phyloP scores from a whole-genome alignment of 1,140 invertebrate species.

The Reticulitermes speratus region DNA sequence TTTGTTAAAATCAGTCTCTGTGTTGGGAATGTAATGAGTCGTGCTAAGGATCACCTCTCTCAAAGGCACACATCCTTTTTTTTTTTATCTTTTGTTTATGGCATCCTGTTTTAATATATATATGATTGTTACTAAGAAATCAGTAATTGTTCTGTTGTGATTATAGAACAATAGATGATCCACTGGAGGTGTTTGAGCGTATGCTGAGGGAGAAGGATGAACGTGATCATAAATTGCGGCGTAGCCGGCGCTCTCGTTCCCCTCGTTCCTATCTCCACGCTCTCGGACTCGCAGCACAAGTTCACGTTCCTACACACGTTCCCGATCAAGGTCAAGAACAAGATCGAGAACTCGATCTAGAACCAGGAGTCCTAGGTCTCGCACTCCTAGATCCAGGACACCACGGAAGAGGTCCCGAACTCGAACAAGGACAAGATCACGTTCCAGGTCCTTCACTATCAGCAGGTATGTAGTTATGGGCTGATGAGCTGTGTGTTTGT shows the following conservation, averaged over 20 bases:
- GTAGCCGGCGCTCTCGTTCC: slow-evolving; percentile 42
- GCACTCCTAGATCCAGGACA: not conserved
- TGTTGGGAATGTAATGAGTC: no score
- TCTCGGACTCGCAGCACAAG: slow-evolving; percentile 8
- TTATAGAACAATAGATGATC: slow-evolving; percentile 72
- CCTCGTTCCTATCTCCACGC: slow-evolving; percentile 31
- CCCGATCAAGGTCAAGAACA: slow-evolving; percentile 20
- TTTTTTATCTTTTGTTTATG: no score
- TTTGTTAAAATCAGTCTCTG: no score
- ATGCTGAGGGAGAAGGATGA: slow-evolving; percentile 83
- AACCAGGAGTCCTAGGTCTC: slow-evolving; percentile 20
- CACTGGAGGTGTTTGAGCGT: slow-evolving; percentile 79
- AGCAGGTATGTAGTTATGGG: slow-evolving; percentile 21
- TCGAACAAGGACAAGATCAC: slow-evolving; percentile 27
- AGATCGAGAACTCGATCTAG: slow-evolving; percentile 20
- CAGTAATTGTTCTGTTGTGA: slow-evolving; percentile 32
- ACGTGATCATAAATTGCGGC: slow-evolving; percentile 62
- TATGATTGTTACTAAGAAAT: not conserved
- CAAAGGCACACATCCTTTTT: no score
- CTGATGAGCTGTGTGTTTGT: no score
- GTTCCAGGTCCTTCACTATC: slow-evolving; percentile 29
- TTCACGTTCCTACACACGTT: slow-evolving; percentile 23
- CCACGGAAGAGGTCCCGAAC: slow-evolving; percentile 24
- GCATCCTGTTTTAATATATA: no score
- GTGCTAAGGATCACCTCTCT: no score